phyloP scores from a whole-genome alignment of 2,888 invertebrate genomes.

The Sphecodes monilicornis region DNA sequence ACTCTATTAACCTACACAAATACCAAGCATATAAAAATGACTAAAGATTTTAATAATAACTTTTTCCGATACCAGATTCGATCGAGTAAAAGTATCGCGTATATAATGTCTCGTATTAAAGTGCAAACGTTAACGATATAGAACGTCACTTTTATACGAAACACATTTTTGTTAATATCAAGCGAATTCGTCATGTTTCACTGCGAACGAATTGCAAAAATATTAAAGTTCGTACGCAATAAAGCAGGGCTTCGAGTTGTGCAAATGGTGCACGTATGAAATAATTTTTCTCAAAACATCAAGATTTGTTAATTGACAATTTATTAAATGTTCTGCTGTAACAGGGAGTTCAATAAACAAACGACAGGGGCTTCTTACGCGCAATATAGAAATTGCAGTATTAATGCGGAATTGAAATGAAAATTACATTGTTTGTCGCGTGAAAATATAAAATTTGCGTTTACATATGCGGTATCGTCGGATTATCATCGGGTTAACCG shows the following conservation, averaged over 20 bases:
- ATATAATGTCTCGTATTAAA: background rate
- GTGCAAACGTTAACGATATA: background rate
- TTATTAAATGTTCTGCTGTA: background rate
- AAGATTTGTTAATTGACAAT: slow-evolving; percentile 3
- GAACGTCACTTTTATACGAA: background rate
- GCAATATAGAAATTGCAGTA: background rate
- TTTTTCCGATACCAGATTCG: background rate
- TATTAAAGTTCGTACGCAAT: background rate
- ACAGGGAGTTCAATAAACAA: background rate
- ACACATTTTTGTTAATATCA: background rate
- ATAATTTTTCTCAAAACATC: background rate
- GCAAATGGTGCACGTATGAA: background rate
- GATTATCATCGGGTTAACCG: background rate
- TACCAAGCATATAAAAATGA: background rate
- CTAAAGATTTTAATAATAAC: background rate
- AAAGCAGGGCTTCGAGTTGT: background rate
- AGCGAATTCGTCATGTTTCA: background rate
- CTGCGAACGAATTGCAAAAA: background rate
- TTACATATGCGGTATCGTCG: background rate
- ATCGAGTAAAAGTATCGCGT: background rate
- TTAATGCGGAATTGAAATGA: slow-evolving; percentile 6
- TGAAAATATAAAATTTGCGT: background rate
- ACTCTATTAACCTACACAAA: background rate
- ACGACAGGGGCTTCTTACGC: background rate
- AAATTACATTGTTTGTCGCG: background rate